Percentiles rank a stretch among this genome's conserved stretches.
Evolutionary conservation across 2,113 vertebrate species (phyloP).

Genomic region (Seriola quinqueradiata): DNA sequence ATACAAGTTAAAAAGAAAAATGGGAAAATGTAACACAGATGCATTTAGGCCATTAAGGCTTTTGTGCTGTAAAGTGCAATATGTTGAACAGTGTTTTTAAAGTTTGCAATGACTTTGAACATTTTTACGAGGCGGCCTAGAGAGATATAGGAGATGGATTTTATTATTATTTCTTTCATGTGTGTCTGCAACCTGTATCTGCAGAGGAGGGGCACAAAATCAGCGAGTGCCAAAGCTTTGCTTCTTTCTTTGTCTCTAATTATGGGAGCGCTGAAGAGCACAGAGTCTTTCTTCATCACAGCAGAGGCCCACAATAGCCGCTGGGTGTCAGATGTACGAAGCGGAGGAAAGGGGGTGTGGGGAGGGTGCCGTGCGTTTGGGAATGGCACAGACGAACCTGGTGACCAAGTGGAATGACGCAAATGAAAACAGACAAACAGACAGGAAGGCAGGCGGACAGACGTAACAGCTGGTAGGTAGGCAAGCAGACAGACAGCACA

Average conservation of each 20-base stretch:
- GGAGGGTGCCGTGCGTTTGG: slow-evolving; percentile 47
- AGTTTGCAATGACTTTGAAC: slow-evolving; percentile 63
- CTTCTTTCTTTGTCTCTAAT: slow-evolving; percentile 66
- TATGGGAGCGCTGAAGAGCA: slow-evolving; percentile 55
- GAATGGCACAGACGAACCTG: slow-evolving; percentile 70
- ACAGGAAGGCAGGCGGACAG: slow-evolving; percentile 50
- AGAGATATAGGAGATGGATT: slow-evolving; percentile 53
- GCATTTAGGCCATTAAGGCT: slow-evolving; percentile 32
- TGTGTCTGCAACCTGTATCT: slow-evolving; percentile 53
- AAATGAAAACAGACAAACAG: slow-evolving; percentile 74
- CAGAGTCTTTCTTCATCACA: slow-evolving; percentile 59
- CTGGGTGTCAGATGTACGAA: slow-evolving; percentile 67
- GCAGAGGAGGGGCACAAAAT: slow-evolving; percentile 40
- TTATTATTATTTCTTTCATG: slow-evolving; percentile 67
- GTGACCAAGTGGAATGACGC: slow-evolving; percentile 74
- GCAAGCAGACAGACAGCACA: slow-evolving; percentile 34
- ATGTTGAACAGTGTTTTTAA: slow-evolving; percentile 57
- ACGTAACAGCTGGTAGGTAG: slow-evolving; percentile 59
- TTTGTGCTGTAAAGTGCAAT: slow-evolving; percentile 61
- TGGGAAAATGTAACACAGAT: slow-evolving; percentile 56
- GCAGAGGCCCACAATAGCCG: slow-evolving; percentile 60
- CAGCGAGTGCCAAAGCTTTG: slow-evolving; percentile 36
- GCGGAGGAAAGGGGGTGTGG: slow-evolving; percentile 18
- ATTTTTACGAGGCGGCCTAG: slow-evolving; percentile 50
- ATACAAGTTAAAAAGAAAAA: slow-evolving; percentile 50